Evolutionary conservation across 2,888 invertebrate genomes (phyloP).

Genomic region (Conus canariensis): DNA sequence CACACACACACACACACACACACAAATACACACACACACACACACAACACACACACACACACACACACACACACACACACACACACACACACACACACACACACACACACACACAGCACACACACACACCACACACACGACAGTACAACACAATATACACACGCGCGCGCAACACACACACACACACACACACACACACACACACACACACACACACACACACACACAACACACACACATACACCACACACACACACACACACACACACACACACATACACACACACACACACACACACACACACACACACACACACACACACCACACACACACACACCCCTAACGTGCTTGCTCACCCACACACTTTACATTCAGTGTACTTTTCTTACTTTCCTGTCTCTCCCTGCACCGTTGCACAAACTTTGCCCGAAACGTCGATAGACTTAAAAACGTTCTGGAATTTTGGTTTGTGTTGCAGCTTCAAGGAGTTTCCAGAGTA

Average conservation of each 20-base stretch:
- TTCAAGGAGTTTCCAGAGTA: conserved; percentile 38
- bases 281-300: too few relatives aligned
- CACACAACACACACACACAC: not conserved
- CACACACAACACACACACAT: not conserved
- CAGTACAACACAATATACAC: too few relatives aligned
- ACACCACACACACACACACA: too few relatives aligned
- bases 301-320: too few relatives aligned
- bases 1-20: not conserved
- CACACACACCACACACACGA: conserved; percentile 11
- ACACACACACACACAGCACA: not conserved
- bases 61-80: not conserved
- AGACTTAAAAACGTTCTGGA: too few relatives aligned
- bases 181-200: not conserved
- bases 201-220: not conserved
- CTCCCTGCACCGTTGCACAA: too few relatives aligned
- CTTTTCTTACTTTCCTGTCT: too few relatives aligned
- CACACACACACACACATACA: not conserved
- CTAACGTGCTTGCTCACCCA: too few relatives aligned
- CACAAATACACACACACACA: not conserved
- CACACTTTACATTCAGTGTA: too few relatives aligned
- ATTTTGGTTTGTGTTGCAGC: conserved; percentile 20
- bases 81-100: too few relatives aligned
- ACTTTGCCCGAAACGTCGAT: too few relatives aligned
- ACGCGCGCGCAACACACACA: not conserved
- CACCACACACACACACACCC: not conserved